Percentiles rank a stretch among this genome's conserved stretches.
phyloP scores from a whole-genome alignment of 2,113 vertebrate species.

The Turnix velox region DNA sequence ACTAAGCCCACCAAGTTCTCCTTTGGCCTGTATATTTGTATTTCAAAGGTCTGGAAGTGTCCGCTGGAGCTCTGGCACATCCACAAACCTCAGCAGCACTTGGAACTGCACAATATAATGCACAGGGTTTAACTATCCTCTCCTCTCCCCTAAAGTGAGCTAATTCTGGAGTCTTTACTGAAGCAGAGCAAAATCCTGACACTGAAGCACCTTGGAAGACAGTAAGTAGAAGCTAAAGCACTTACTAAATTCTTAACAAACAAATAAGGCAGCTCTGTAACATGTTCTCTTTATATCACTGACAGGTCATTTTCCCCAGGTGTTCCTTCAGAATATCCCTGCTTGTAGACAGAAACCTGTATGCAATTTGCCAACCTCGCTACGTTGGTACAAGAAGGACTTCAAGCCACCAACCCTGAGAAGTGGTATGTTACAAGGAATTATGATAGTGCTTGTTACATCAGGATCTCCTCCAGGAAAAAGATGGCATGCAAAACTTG shows the following conservation, averaged over 20 bases:
- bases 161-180: not conserved
- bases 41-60: not conserved
- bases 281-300: not conserved
- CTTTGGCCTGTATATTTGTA: not conserved
- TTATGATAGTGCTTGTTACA: not conserved
- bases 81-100: not conserved
- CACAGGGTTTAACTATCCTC: not conserved
- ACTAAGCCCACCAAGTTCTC: not conserved
- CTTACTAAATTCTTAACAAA: not conserved
- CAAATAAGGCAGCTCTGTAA: not conserved
- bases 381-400: not conserved
- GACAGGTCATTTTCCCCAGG: not conserved
- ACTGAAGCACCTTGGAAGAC: not conserved
- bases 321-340: not conserved
- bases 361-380: not conserved
- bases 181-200: not conserved
- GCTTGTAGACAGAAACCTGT: not conserved
- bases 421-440: not conserved
- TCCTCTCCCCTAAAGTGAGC: not conserved
- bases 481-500: constrained; percentile 30
- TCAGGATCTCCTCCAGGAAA: constrained; percentile 46
- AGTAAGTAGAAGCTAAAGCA: not conserved
- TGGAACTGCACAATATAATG: not conserved
- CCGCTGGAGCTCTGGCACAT: not conserved
- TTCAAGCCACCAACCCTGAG: not conserved